Percentiles rank a stretch among this genome's conserved stretches.
Conservation (phyloP, 2,113 vertebrate species). For the Chauna torquata region DNA sequence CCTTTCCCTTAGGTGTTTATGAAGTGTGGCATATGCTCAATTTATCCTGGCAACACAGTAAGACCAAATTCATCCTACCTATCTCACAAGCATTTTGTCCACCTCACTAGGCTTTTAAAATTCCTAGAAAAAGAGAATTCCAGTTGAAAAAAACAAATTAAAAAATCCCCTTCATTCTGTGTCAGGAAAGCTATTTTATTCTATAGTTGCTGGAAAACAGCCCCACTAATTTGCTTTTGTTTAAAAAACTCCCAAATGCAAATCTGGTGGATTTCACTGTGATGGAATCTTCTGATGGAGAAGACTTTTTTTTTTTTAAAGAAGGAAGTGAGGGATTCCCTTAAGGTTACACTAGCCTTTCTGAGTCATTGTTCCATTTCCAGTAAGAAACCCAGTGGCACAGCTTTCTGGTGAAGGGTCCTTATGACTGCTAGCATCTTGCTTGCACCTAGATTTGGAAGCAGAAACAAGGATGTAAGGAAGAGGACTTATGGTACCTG, state of each 20-base stretch:
- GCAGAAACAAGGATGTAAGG: background rate
- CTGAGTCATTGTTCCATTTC: background rate
- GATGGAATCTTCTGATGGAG: background rate
- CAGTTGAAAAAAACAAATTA: background rate
- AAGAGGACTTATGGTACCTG: conserved; percentile 38
- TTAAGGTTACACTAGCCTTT: background rate
- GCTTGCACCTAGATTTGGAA: background rate
- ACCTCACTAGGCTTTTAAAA: background rate
- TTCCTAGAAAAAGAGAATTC: background rate
- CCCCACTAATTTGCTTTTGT: background rate
- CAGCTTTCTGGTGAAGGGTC: background rate
- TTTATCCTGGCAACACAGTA: background rate
- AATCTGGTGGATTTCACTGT: background rate
- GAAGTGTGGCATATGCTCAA: background rate
- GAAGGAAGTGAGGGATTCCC: background rate
- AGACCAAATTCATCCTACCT: background rate
- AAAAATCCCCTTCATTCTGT: background rate
- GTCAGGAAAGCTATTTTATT: background rate
- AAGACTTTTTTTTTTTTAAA: background rate
- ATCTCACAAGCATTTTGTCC: background rate
- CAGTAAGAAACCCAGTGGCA: background rate
- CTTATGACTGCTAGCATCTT: background rate
- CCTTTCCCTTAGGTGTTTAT: background rate
- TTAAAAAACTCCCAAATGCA: background rate
- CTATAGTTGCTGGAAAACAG: background rate